A percentile compares a stretch with the other conserved stretches of the same genome.
These are phyloP conservation scores for Elaphurus davidianus DNA, from an alignment of 2,113 vertebrate species.

Conservation along the genomic window DNA sequence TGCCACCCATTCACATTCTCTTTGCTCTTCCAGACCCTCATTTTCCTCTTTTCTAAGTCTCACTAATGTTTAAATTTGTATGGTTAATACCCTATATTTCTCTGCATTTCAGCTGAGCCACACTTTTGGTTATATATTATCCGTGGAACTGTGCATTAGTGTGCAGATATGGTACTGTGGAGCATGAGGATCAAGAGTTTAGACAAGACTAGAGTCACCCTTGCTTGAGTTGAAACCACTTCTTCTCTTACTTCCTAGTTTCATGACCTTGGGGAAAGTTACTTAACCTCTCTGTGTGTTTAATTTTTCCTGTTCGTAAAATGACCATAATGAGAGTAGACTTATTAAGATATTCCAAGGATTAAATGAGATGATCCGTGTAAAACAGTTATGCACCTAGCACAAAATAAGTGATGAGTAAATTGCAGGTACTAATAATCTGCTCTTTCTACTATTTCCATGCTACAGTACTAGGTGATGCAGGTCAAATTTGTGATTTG, in stretches of 20 bases:
- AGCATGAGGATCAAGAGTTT: neutral
- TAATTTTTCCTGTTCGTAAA: constrained; percentile 22
- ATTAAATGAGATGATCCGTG: neutral
- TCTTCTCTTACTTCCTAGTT: neutral
- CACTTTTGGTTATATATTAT: neutral
- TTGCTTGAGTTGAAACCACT: neutral
- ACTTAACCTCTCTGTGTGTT: neutral
- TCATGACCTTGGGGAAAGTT: constrained; percentile 1
- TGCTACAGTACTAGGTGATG: neutral
- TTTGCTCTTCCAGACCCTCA: neutral
- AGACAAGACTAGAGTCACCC: neutral
- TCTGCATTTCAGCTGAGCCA: neutral
- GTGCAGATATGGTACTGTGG: neutral
- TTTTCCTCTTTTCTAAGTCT: neutral
- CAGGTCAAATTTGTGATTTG: constrained; percentile 45
- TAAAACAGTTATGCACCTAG: constrained; percentile 9
- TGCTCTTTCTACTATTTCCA: neutral
- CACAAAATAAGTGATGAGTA: constrained; percentile 40
- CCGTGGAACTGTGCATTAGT: neutral
- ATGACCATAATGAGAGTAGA: neutral
- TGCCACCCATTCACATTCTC: neutral
- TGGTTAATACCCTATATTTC: neutral
- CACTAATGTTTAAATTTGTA: neutral
- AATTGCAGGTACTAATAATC: neutral
- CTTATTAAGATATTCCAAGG: neutral